phyloP scores from a whole-genome alignment of 2,888 invertebrate species.

The Anoncus sp. region DNA sequence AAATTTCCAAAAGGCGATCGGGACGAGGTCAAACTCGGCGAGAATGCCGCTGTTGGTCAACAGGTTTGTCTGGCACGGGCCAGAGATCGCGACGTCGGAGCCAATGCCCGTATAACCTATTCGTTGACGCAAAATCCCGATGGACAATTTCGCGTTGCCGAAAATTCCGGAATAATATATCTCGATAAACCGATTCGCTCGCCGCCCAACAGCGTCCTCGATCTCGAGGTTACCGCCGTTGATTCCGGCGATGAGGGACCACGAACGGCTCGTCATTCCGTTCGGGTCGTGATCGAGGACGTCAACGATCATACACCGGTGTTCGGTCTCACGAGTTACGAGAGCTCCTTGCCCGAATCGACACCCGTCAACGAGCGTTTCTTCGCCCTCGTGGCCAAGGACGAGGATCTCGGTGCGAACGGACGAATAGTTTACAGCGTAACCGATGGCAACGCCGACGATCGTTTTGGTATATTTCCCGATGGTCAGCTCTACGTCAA shows the following conservation, averaged over 20 bases:
- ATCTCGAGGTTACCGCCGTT: conserved; percentile 92
- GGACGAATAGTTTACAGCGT: conserved; percentile 93
- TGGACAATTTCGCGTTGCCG: conserved; percentile 92
- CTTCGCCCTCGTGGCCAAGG: conserved; percentile 95
- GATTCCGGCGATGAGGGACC: conserved; percentile 92
- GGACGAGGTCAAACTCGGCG: conserved; percentile 90
- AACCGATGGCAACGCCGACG: conserved; percentile 93
- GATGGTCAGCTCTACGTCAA: conserved; percentile 96
- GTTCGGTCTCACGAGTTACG: conserved; percentile 96
- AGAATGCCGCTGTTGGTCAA: conserved; percentile 97
- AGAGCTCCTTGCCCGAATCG: conserved; percentile 95
- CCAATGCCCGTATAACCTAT: conserved; percentile 94
- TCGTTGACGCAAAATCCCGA: conserved; percentile 92
- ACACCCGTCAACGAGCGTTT: conserved; percentile 96
- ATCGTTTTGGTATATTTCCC: conserved; percentile 97
- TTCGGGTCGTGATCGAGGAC: conserved; percentile 91
- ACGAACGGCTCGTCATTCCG: conserved; percentile 90
- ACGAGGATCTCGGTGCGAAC: conserved; percentile 93
- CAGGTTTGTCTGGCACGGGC: conserved; percentile 96
- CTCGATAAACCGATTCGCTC: conserved; percentile 91
- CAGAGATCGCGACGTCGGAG: conserved; percentile 93
- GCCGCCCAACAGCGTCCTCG: conserved; percentile 89
- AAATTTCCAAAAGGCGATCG: conserved; percentile 89
- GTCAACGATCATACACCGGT: conserved; percentile 98
- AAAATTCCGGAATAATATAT: conserved; percentile 95